Conservation (phyloP, 1,140 invertebrate species). For the Scylla paramamosain region DNA sequence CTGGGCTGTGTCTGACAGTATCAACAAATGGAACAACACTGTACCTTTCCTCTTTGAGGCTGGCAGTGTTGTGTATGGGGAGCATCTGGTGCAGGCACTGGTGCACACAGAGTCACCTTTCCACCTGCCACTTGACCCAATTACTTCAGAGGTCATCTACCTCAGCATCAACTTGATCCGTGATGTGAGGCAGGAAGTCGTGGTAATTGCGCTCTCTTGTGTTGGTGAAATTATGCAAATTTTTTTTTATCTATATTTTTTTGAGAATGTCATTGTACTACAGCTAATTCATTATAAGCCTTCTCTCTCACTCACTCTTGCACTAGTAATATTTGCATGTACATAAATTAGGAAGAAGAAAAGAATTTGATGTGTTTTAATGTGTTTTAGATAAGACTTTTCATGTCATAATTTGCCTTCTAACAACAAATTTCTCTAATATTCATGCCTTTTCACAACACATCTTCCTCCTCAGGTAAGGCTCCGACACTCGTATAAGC, state of each 20-base stretch:
- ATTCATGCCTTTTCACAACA: background rate
- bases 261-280: too few species aligned
- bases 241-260: background rate
- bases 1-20: conserved; percentile 54
- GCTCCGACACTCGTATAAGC: conserved; percentile 39
- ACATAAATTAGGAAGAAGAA: too few species aligned
- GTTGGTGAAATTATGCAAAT: background rate
- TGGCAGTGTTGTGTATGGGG: conserved; percentile 8
- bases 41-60: conserved; percentile 54
- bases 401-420: too few species aligned
- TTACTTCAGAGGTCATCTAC: conserved; percentile 52
- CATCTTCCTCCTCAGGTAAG: conserved; percentile 1
- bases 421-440: background rate
- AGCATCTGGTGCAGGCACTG: conserved; percentile 64
- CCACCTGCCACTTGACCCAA: conserved; percentile 37
- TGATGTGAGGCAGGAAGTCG: background rate
- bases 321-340: too few species aligned
- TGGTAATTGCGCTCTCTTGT: background rate
- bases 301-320: too few species aligned
- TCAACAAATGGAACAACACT: conserved; percentile 57
- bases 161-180: conserved; percentile 25
- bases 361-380: background rate
- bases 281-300: too few species aligned
- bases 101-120: conserved; percentile 62
- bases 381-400: too few species aligned